A percentile compares a stretch with the other conserved stretches of the same genome.
Evolutionary conservation across 2,113 vertebrate genomes (phyloP).

Genomic region (Myotis lucifugus): DNA sequence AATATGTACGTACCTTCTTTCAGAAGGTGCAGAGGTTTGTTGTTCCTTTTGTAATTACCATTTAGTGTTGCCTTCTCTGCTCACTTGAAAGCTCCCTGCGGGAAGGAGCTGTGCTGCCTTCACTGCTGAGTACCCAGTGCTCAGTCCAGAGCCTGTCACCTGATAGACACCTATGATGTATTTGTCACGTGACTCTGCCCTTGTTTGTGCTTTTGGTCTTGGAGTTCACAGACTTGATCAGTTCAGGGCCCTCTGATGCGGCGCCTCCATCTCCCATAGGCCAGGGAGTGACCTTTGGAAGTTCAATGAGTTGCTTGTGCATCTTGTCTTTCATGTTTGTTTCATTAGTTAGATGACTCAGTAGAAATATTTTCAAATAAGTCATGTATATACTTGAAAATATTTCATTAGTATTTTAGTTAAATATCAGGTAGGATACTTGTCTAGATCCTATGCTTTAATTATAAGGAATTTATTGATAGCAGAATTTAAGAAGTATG

Average conservation of each 20-base stretch:
- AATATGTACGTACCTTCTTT: neutral
- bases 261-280: neutral
- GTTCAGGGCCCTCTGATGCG: neutral
- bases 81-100: neutral
- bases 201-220: neutral
- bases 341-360: slow-evolving; percentile 4
- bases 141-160: accelerated
- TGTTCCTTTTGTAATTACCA: neutral
- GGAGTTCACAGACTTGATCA: neutral
- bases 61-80: neutral
- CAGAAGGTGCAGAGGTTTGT: slow-evolving; percentile 47
- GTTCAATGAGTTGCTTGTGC: neutral
- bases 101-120: neutral
- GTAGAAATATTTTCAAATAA: neutral
- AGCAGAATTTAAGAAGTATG: neutral
- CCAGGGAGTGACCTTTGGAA: neutral
- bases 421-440: neutral
- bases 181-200: neutral
- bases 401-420: slow-evolving; percentile 13
- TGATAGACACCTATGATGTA: neutral
- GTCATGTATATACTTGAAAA: neutral
- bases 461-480: neutral
- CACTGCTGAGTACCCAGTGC: neutral
- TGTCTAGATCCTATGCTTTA: neutral
- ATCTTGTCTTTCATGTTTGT: neutral